These are phyloP conservation scores for Ruditapes philippinarum DNA, from an alignment of 1,140 invertebrate species.

Conservation along the genomic window DNA sequence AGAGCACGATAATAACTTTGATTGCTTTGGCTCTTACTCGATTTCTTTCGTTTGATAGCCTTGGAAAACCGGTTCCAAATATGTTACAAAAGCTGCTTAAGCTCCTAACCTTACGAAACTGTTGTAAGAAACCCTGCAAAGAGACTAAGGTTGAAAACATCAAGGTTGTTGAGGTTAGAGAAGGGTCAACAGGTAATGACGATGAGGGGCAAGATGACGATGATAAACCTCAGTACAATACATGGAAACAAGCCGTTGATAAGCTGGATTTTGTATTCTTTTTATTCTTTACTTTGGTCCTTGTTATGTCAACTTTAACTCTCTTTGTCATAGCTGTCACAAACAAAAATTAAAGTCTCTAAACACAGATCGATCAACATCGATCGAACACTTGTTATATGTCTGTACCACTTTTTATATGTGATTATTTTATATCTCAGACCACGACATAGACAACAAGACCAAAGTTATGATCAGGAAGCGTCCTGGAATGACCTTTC, in stretches of 20 bases:
- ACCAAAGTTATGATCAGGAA: no score
- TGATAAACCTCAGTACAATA: no score
- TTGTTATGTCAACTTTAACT: background rate
- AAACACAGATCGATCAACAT: no score
- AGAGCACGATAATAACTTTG: slow-evolving; percentile 12
- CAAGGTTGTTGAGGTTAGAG: background rate
- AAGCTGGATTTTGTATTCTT: slow-evolving; percentile 5
- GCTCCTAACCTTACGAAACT: background rate
- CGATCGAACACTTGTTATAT: no score
- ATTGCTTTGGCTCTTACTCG: background rate
- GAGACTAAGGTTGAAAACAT: background rate
- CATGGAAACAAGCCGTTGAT: slow-evolving; percentile 10
- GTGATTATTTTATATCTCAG: no score
- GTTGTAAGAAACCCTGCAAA: background rate
- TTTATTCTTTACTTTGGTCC: background rate
- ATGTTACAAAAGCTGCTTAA: background rate
- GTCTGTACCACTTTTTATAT: no score
- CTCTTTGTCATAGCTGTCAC: background rate
- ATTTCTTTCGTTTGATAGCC: background rate
- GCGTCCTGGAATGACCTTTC: no score
- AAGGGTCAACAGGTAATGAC: background rate
- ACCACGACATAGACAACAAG: no score
- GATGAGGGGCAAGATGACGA: background rate
- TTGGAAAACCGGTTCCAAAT: background rate
- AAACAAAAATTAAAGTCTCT: no score